Evolutionary conservation across 2,113 vertebrate genomes (phyloP), one percentile per base, ranked within the genome.

Genomic region (Lycaon pictus): DNA sequence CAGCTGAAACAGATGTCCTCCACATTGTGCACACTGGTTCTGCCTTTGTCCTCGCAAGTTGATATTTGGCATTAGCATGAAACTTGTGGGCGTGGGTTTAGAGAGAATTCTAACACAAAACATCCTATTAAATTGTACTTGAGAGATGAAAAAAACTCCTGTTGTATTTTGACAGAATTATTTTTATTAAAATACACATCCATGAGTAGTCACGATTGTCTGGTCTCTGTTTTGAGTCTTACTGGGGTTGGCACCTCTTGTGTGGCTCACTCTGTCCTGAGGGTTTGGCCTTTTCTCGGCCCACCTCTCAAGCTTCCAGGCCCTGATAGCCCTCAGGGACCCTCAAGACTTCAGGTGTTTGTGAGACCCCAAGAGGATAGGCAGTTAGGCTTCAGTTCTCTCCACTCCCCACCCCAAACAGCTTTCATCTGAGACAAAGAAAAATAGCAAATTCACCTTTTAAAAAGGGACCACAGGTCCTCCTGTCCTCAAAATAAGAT

Each of bases 151-250:
- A 99, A 99, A 99, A 98, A 98, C 98, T 99, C 99, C 99, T 99
- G 99, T 99, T 99, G 99, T 99, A 99, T 99, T 99, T 99, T 99
- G 99, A 99, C 99, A 99, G 99, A 99, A 99, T 99, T 99, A 99
- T 99, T 99, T 99, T 99, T 99, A 99, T 99, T 99, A 99, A 99
- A 99, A 99, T 99, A 99, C 98, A 99, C 99, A 99, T 99, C 99
- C 99, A 99, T 99, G 99, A 99, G 99, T 99, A 99, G 98, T 98
- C 93, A 94, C 76, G 67, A 0, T 74, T 53, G 23, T 97, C 93
- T 97, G 65, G 92, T 98, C 7, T 97, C 96, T 98, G 88, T 92
- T 98, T 98, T 96, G 88, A 97, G 53, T 56, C 35, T 51, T 62
- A 27, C 3, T 82, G 56, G 43, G 29, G n/a, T 79, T 92, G 88